Evolutionary conservation across 2,888 invertebrate species (phyloP).

Genomic region (Dexiosoma caninum): DNA sequence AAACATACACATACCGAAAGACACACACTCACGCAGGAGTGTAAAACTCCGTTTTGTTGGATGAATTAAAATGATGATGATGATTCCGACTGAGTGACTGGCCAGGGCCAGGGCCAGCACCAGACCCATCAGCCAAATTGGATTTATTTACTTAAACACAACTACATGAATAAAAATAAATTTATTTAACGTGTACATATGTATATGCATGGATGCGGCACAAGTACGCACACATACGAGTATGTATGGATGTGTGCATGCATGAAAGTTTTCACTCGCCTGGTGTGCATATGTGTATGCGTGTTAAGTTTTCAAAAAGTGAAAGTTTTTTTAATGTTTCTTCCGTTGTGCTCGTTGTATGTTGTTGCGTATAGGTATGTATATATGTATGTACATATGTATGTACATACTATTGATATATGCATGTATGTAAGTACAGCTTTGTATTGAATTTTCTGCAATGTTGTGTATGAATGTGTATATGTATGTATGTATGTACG

Average conservation of each 20-base stretch:
- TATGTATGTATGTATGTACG: neutral
- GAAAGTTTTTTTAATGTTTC: conserved; percentile 48
- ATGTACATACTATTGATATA: too few relatives aligned
- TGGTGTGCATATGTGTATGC: neutral
- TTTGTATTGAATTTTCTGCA: conserved; percentile 17
- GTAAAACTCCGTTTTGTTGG: conserved; percentile 14
- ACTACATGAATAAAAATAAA: neutral
- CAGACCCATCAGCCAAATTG: conserved; percentile 58
- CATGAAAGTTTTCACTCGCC: neutral
- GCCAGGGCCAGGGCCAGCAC: conserved; percentile 18
- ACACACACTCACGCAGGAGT: neutral
- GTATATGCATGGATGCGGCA: neutral
- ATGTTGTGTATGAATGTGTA: neutral
- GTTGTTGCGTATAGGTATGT: neutral
- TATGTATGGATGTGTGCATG: too few relatives aligned
- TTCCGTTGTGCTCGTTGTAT: conserved; percentile 8
- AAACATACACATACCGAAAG: neutral
- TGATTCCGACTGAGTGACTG: conserved; percentile 13
- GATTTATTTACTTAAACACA: conserved; percentile 48
- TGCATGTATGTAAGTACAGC: neutral
- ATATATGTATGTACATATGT: conserved; percentile 1
- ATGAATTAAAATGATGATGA: conserved; percentile 30
- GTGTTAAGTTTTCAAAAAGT: conserved; percentile 28
- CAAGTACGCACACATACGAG: neutral
- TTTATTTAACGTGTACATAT: neutral